phyloP scores from a whole-genome alignment of 2,797 vertebrate species.

The Parauchenoglanis ngamensis region DNA sequence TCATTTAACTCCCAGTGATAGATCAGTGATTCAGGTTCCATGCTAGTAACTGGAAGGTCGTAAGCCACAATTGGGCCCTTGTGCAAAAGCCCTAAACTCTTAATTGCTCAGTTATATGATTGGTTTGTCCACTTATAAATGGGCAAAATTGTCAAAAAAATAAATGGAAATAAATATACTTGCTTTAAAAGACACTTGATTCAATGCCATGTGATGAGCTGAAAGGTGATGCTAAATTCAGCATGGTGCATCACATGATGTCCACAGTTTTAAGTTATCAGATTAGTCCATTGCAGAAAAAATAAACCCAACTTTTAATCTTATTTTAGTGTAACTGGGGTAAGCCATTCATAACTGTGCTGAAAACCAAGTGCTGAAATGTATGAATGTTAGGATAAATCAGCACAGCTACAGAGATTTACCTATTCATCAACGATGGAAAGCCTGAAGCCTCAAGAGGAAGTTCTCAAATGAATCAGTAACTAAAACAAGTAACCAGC shows the following conservation, averaged over 20 bases:
- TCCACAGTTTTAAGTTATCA: background rate
- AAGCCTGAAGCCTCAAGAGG: slow-evolving; percentile 15
- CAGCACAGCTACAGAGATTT: background rate
- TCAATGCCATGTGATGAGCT: background rate
- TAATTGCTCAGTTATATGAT: background rate
- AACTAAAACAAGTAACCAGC: slow-evolving; percentile 55
- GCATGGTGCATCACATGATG: background rate
- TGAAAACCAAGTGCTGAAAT: background rate
- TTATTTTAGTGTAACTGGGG: background rate
- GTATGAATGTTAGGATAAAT: background rate
- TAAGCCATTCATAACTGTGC: background rate
- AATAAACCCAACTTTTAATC: background rate
- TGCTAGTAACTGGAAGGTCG: background rate
- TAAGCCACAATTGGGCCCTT: slow-evolving; percentile 1
- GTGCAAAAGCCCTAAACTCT: background rate
- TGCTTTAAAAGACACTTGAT: background rate
- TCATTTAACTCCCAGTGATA: background rate
- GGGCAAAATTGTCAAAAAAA: background rate
- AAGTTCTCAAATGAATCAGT: slow-evolving; percentile 44
- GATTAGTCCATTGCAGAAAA: background rate
- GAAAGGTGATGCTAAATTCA: background rate
- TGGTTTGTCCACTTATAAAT: background rate
- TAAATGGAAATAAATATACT: background rate
- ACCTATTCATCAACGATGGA: slow-evolving; percentile 19
- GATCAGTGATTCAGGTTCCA: background rate